Conservation (phyloP, 2,888 invertebrate species). For the Dusona sp. region DNA sequence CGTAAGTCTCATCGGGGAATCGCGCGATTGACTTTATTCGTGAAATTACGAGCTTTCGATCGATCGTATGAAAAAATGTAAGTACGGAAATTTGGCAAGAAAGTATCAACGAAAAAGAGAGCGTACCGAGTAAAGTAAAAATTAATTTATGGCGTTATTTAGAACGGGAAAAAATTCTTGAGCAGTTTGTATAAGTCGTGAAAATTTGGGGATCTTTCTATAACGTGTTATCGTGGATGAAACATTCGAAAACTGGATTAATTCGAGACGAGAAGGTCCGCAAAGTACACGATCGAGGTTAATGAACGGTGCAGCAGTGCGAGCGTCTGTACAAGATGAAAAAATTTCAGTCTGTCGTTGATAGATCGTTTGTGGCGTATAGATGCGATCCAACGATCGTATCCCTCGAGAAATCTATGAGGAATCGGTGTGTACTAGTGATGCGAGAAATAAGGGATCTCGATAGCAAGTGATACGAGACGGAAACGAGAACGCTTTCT, state of each 20-base stretch:
- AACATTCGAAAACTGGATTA: not conserved
- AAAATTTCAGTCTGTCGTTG: slow-evolving; percentile 6
- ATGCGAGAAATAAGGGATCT: slow-evolving; percentile 31
- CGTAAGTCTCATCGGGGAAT: not conserved
- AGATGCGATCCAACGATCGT: not conserved
- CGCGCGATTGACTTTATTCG: too few relatives aligned
- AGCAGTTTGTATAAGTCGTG: not conserved
- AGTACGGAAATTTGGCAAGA: too few relatives aligned
- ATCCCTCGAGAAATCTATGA: not conserved
- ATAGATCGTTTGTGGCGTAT: slow-evolving; percentile 1
- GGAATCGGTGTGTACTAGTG: slow-evolving; percentile 11
- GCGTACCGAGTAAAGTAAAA: too few relatives aligned
- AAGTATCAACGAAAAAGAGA: too few relatives aligned
- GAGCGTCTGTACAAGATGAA: not conserved
- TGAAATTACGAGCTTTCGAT: too few relatives aligned
- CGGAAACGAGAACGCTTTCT: slow-evolving; percentile 78
- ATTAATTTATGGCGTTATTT: not conserved
- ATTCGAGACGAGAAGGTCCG: not conserved
- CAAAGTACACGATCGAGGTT: slow-evolving; percentile 4
- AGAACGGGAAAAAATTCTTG: too few relatives aligned
- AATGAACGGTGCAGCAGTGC: slow-evolving; percentile 8
- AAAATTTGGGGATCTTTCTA: not conserved
- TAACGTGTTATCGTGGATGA: not conserved
- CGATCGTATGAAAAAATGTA: too few relatives aligned
- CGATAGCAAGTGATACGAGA: slow-evolving; percentile 40